phyloP scores from a whole-genome alignment of 2,888 invertebrate species.

The Ischnura elegans region DNA sequence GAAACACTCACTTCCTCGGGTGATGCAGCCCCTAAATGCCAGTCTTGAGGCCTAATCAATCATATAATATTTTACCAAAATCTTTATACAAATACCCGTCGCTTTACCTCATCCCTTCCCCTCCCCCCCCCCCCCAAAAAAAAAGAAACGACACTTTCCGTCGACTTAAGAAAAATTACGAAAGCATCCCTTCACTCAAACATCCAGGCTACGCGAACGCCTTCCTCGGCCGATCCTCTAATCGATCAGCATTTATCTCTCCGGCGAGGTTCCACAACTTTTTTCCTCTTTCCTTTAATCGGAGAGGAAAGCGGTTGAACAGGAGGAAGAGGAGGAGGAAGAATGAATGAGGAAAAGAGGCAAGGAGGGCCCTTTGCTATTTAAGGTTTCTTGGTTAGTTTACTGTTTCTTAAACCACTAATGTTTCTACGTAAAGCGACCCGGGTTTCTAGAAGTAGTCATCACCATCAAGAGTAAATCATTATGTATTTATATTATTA shows the following conservation, averaged over 20 bases:
- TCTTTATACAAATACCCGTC: background rate
- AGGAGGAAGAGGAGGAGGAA: background rate
- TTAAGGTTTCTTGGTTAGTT: too few relatives aligned
- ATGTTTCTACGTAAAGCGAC: too few relatives aligned
- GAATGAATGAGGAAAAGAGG: background rate
- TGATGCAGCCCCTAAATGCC: background rate
- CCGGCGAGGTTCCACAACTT: background rate
- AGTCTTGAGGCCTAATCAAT: background rate
- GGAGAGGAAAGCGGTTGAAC: background rate
- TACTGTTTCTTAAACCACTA: too few relatives aligned
- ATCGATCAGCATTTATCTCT: slow-evolving; percentile 23
- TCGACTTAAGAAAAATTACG: slow-evolving; percentile 26
- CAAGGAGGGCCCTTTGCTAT: too few relatives aligned
- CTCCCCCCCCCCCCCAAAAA: too few relatives aligned
- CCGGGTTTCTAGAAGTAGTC: too few relatives aligned
- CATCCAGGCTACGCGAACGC: slow-evolving; percentile 30
- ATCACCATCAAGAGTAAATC: too few relatives aligned
- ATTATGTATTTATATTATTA: too few relatives aligned
- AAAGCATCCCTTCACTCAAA: slow-evolving; percentile 35
- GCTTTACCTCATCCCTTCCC: too few relatives aligned
- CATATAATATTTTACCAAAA: background rate
- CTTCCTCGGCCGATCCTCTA: slow-evolving; percentile 38
- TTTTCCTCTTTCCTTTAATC: slow-evolving; percentile 25
- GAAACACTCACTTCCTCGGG: background rate
- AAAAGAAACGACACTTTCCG: background rate